Base-by-base conservation (phyloP, 2,113 vertebrate species). In the Paradisaea rubra region DNA sequence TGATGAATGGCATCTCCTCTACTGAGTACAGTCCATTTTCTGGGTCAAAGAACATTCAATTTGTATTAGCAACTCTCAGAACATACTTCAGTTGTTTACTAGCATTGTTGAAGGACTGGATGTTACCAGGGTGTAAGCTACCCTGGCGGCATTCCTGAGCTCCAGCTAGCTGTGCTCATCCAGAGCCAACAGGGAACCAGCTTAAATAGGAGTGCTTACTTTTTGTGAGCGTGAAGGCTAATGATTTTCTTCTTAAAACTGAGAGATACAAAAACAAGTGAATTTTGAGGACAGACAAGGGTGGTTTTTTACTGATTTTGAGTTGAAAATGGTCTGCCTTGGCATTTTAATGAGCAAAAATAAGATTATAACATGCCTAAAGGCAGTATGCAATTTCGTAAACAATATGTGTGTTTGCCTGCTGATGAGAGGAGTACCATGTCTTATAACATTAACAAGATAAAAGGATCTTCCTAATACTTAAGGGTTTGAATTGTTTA, bases 341-440 rank as follows among this genome's bases (percentile, higher is more conserved):
- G 53, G 45, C 45, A 86, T 91, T 91, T 93, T 68, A 94, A 93
- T 78, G 56, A 80, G 76, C 37, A 86, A 88, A 95, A 92, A 59
- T 50, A 61, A 80, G 85, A 73, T 88, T 81, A 83, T 42, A 69
- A 37, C 27, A 59, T 57, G 77, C 76, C 79, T 60, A 74, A 81
- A 95, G 81, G 79, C 56, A 78, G 52, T 37, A 60, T 44, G 60
- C 49, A 52, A 80, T 83, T 85, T 91, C 72, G 78, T 68, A 73
- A 90, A 91, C 84, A 95, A 56, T 84, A 44, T 12, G 21, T 60
- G 35, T 60, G n/a, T 35, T 89, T 91, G 63, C n/a, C 35, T 76
- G 64, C 44, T 88, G 79, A 83, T 88, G 85, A 88, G 52, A 83
- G 41, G 61, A 95, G 83, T 15, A 74, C 20, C 28, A 41, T n/a